Conservation (phyloP, 2,113 vertebrate species). For the Epinephelus fuscoguttatus region DNA sequence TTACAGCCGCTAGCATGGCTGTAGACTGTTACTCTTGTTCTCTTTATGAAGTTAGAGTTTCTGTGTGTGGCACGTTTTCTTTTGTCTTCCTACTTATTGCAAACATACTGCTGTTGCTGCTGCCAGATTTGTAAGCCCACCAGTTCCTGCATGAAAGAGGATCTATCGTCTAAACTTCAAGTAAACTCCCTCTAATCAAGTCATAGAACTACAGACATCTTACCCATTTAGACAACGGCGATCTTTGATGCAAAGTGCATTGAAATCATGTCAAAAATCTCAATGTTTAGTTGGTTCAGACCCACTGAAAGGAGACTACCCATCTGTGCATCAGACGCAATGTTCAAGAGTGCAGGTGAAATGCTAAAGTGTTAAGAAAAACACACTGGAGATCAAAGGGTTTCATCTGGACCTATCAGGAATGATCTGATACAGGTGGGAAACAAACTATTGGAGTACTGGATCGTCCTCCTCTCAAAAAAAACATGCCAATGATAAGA, state of each 20-base stretch:
- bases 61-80: not conserved
- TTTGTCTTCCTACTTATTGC: conserved; percentile 6
- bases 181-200: conserved; percentile 35
- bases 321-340: not conserved
- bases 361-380: not conserved
- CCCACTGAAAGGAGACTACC: not conserved
- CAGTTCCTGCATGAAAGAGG: conserved; percentile 28
- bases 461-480: conserved; percentile 3
- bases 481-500: conserved; percentile 42
- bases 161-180: conserved; percentile 16
- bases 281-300: not conserved
- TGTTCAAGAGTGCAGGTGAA: not conserved
- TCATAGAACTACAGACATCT: not conserved
- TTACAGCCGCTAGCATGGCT: not conserved
- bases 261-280: not conserved
- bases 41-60: not conserved
- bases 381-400: not conserved
- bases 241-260: not conserved
- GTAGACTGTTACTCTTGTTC: too few relatives aligned
- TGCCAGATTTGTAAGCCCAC: not conserved
- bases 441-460: conserved; percentile 1
- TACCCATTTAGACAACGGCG: not conserved
- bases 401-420: conserved; percentile 10
- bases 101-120: conserved; percentile 14
- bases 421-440: conserved; percentile 1